Base-by-base conservation (phyloP, 2,888 invertebrate genomes). In the Ferdinandea cuprea region DNA sequence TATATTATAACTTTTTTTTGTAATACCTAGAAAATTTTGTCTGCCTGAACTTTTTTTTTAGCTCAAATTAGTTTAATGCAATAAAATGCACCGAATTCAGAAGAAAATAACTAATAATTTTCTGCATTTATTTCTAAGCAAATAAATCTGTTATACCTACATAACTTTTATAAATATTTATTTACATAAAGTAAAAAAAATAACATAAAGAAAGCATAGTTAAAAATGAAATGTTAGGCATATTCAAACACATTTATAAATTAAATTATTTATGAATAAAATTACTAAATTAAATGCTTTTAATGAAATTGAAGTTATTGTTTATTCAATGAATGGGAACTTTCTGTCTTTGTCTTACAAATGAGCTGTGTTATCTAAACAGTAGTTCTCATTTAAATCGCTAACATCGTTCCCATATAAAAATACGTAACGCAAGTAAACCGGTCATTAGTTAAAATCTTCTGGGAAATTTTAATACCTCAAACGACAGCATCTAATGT, bases 291-390 rank as follows among this genome's bases (percentile, higher is more conserved):
- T 25, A 25, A 25, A 25, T 25, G 25, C 35, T 35, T n/a, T n/a
- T n/a, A 35, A 35, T 87, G 7, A 76, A 79, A 84, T 66, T 42
- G 66, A 87, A 87, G 85, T 88, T 87, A 19, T 74, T 89, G 8
- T 86, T 89, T 56, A 56, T 81, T 7, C 85, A 87, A 61, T 86
- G 85, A n/a, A n/a, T n/a, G n/a, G n/a, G n/a, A n/a, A n/a, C n/a
- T n/a, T n/a, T n/a, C n/a, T n/a, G n/a, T n/a, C n/a, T n/a, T n/a
- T n/a, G n/a, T n/a, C n/a, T n/a, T n/a, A n/a, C n/a, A n/a, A n/a
- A n/a, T n/a, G n/a, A n/a, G n/a, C n/a, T n/a, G n/a, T n/a, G n/a
- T n/a, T n/a, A n/a, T n/a, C n/a, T n/a, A n/a, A n/a, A n/a, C n/a
- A n/a, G n/a, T n/a, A n/a, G n/a, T n/a, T n/a, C n/a, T n/a, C n/a